A percentile compares a stretch with the other conserved stretches of the same genome.
These are phyloP conservation scores for Ophthalmolycus amberensis DNA, from an alignment of 2,113 vertebrate genomes.

Conservation along the genomic window DNA sequence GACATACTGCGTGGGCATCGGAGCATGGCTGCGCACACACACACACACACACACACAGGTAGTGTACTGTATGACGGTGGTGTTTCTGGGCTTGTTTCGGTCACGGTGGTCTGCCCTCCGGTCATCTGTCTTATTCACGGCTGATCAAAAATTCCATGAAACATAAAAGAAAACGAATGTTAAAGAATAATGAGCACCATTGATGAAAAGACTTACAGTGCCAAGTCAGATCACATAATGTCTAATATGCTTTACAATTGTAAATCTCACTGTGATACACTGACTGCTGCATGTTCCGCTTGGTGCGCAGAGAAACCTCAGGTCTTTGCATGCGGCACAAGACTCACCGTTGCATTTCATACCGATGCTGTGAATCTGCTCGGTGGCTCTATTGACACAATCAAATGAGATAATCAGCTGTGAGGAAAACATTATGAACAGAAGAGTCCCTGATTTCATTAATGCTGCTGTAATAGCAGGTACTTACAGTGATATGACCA, in stretches of 20 bases:
- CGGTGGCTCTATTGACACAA: slow-evolving; percentile 7
- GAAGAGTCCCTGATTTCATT: slow-evolving; percentile 2
- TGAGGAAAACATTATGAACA: slow-evolving; percentile 22
- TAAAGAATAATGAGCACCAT: slow-evolving; percentile 18
- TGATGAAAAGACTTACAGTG: slow-evolving; percentile 19
- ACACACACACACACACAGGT: slow-evolving; percentile 3
- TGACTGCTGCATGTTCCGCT: slow-evolving; percentile 73
- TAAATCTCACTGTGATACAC: slow-evolving; percentile 1
- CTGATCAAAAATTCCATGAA: slow-evolving; percentile 32
- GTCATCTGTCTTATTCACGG: slow-evolving; percentile 41
- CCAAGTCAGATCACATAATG: slow-evolving; percentile 46
- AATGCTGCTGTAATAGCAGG: slow-evolving; percentile 12
- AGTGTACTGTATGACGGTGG: slow-evolving; percentile 25
- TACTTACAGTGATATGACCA: neutral
- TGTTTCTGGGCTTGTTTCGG: slow-evolving; percentile 12
- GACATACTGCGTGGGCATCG: neutral
- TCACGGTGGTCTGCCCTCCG: slow-evolving; percentile 28
- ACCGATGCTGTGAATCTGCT: slow-evolving; percentile 44
- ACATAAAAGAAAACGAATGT: neutral
- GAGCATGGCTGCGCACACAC: neutral
- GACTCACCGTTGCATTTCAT: slow-evolving; percentile 41
- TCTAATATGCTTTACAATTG: neutral
- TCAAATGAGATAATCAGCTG: slow-evolving; percentile 29
- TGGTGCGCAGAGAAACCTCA: slow-evolving; percentile 61
- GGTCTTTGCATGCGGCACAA: slow-evolving; percentile 68